phyloP scores from a whole-genome alignment of 2,888 invertebrate genomes.

The Vanessa cardui region DNA sequence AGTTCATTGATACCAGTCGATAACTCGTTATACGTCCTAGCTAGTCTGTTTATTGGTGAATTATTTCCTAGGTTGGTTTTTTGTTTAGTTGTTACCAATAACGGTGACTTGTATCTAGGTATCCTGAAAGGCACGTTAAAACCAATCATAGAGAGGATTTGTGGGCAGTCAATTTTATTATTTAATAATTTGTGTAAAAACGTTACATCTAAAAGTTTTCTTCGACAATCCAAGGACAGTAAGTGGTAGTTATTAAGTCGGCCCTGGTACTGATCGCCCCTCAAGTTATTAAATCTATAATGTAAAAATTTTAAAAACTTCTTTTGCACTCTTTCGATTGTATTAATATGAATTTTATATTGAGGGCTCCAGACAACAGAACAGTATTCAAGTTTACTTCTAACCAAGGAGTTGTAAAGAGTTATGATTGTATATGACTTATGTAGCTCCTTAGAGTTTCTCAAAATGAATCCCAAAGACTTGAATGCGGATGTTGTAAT shows the following conservation, averaged over 20 bases:
- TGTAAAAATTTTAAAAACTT: background rate
- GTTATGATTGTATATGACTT: background rate
- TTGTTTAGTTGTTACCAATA: background rate
- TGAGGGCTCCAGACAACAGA: background rate
- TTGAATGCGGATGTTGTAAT: no score
- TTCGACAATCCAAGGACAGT: no score
- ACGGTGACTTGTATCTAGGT: no score
- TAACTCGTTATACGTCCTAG: background rate
- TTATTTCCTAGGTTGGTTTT: background rate
- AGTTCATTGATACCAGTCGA: background rate
- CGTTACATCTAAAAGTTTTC: no score
- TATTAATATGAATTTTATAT: no score
- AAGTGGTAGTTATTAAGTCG: no score
- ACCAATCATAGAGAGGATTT: background rate
- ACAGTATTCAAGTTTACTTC: slow-evolving; percentile 1
- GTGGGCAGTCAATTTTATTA: background rate
- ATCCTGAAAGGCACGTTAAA: no score
- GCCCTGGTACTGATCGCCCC: no score
- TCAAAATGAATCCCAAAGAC: no score
- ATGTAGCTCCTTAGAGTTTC: background rate
- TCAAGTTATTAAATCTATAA: no score
- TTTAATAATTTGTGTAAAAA: no score
- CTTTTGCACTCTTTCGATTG: no score
- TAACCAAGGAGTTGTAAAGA: slow-evolving; percentile 1
- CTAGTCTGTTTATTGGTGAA: background rate